Base-by-base conservation (phyloP, 1,140 invertebrate genomes). In the Holcopasites calliopsidis region DNA sequence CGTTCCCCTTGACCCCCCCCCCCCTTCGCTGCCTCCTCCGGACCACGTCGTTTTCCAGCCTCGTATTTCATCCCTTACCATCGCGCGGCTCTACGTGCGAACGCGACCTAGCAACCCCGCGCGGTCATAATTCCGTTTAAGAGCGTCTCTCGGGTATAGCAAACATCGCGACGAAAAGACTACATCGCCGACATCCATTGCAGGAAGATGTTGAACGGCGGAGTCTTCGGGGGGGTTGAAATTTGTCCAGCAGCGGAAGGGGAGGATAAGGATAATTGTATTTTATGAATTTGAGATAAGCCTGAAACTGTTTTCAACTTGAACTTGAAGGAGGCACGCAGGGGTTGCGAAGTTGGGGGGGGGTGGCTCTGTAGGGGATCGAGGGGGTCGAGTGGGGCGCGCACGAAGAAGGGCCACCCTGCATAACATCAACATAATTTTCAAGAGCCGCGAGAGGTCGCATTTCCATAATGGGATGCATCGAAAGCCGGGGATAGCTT, bases 381-480 rank as follows among this genome's bases (percentile, higher is more conserved):
- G 40, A 66, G 68, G 44, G 33, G 28, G 64, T 40, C 79, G 60
- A 50, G 49, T 33, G 21, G 55, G 60, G 47, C n/a, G n/a, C 42
- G 42, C 47, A 62, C 18, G 47, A 68, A 60, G 79, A 77, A 77
- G 58, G 60, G 80, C 66, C 69, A 69, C 28, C 38, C 31, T 79
- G 88, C 88, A 88, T 89, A 89, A 85, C 87, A 89, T 89, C 88
- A 89, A 89, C 88, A 89, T 89, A 89, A 89, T 89, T 89, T 88
- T 84, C 83, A 85, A 85, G 85, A 88, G 80, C 77, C 79, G 85
- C 79, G 86, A 85, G 87, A 88, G 85, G 84, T 86, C 82, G 64
- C 86, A 90, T 90, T 90, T 87, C 82, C 88, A 89, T 90, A 90
- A 90, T 89, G 86, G 80, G 79, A 90, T 90, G 88, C 87, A 89